Evolutionary conservation across 2,113 vertebrate genomes (phyloP).

Genomic region (Bagarius yarrelli): DNA sequence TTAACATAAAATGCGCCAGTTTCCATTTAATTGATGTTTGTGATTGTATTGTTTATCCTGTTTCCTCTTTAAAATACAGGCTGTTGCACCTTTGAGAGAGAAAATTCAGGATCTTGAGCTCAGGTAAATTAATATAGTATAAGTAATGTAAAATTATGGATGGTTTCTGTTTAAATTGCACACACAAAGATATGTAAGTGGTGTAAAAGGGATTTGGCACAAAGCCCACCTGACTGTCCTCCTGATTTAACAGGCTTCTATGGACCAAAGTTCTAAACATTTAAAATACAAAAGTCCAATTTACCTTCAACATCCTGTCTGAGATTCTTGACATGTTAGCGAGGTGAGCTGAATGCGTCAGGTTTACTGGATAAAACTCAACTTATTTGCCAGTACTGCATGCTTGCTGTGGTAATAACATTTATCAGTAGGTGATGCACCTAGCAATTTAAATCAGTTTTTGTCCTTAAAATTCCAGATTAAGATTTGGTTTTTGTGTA

Average conservation of each 20-base stretch:
- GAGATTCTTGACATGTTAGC: not conserved
- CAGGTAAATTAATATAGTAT: constrained; percentile 57
- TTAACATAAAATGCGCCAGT: not conserved
- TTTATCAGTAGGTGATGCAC: too few species aligned
- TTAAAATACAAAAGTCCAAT: not conserved
- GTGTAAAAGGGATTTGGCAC: not conserved
- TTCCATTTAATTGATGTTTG: not conserved
- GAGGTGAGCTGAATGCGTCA: too few species aligned
- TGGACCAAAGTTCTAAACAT: not conserved
- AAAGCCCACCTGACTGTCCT: not conserved
- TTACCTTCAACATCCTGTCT: not conserved
- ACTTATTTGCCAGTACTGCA: too few species aligned
- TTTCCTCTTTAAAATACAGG: constrained; percentile 53
- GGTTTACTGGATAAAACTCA: too few species aligned
- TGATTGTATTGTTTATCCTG: not conserved
- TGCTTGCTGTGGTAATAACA: too few species aligned
- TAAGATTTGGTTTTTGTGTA: too few species aligned
- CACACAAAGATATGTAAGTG: not conserved
- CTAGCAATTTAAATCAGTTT: too few species aligned
- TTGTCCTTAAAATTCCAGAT: too few species aligned
- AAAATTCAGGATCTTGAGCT: constrained; percentile 75
- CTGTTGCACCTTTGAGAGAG: constrained; percentile 68
- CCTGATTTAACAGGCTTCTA: not conserved
- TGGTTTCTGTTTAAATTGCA: too few species aligned
- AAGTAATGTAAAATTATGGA: not conserved